Evolutionary conservation across 2,113 vertebrate genomes (phyloP).

Genomic region (Erpornis zantholeuca): DNA sequence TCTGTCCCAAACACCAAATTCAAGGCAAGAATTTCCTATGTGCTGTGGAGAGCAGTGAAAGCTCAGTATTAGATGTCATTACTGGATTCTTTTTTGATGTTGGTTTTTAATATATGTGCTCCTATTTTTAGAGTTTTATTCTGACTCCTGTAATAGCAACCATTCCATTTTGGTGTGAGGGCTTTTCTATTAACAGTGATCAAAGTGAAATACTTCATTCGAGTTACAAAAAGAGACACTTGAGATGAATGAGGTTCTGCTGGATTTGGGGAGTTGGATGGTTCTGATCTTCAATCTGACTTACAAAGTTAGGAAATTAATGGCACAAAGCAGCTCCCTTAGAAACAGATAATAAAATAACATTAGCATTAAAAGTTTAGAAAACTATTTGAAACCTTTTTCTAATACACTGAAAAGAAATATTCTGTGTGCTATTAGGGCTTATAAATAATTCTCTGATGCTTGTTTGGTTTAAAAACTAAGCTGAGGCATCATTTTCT

Average conservation of each 20-base stretch:
- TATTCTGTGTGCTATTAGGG: background rate
- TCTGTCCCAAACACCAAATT: background rate
- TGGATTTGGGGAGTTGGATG: slow-evolving; percentile 4
- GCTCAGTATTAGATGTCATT: background rate
- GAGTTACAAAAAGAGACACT: slow-evolving; percentile 12
- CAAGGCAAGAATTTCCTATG: background rate
- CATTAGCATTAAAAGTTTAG: background rate
- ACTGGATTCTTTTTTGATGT: slow-evolving; percentile 8
- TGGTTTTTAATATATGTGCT: slow-evolving; percentile 32
- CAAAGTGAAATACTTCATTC: slow-evolving; percentile 54
- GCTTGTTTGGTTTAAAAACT: background rate
- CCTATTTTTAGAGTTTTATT: slow-evolving; percentile 52
- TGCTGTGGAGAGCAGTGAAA: background rate
- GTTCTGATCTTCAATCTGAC: background rate
- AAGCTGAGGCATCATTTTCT: background rate
- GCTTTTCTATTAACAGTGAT: slow-evolving; percentile 41
- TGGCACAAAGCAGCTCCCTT: background rate
- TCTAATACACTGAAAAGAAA: background rate
- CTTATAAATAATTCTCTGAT: background rate
- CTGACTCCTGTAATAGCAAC: slow-evolving; percentile 44
- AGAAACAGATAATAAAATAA: background rate
- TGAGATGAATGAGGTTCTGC: slow-evolving; percentile 41
- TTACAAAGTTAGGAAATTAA: background rate
- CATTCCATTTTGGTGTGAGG: background rate
- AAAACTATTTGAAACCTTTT: background rate